Evolutionary conservation across 2,797 vertebrate species (phyloP).

Genomic region (Clamator glandarius): DNA sequence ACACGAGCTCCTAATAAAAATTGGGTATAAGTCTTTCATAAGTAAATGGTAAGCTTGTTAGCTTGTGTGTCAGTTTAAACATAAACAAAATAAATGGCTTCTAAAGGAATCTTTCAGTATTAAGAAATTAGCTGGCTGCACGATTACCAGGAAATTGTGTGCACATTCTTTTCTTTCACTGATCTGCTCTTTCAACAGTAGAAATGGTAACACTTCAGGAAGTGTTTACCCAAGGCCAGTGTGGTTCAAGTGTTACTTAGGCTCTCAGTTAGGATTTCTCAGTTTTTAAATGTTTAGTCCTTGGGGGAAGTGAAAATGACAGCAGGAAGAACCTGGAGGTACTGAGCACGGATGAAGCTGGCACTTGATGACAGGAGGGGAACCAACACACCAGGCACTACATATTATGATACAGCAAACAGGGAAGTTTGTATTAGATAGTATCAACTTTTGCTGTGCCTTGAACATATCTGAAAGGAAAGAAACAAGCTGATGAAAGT

Average conservation of each 20-base stretch:
- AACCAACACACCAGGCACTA: constrained; percentile 39
- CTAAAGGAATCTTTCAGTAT: constrained; percentile 39
- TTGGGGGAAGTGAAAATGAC: constrained; percentile 57
- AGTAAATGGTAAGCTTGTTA: neutral
- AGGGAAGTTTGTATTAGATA: constrained; percentile 63
- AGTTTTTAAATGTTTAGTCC: constrained; percentile 36
- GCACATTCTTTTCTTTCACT: constrained; percentile 55
- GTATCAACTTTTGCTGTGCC: constrained; percentile 33
- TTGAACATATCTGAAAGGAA: constrained; percentile 32
- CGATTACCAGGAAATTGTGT: neutral
- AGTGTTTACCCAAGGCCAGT: constrained; percentile 56
- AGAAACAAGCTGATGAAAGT: neutral
- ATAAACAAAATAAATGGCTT: constrained; percentile 31
- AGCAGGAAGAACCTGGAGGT: constrained; percentile 64
- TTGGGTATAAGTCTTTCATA: neutral
- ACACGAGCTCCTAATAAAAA: constrained; percentile 1
- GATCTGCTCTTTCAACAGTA: constrained; percentile 49
- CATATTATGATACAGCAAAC: constrained; percentile 37
- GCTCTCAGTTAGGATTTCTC: constrained; percentile 41
- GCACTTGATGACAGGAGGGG: constrained; percentile 61
- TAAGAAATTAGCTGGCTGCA: constrained; percentile 39
- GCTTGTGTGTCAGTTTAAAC: neutral
- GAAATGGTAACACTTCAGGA: constrained; percentile 46
- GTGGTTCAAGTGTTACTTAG: constrained; percentile 58
- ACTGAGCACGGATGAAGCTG: constrained; percentile 46